These are phyloP conservation scores for Ormyrus rosae DNA, from an alignment of 2,888 invertebrate genomes.

Conservation along the genomic window DNA sequence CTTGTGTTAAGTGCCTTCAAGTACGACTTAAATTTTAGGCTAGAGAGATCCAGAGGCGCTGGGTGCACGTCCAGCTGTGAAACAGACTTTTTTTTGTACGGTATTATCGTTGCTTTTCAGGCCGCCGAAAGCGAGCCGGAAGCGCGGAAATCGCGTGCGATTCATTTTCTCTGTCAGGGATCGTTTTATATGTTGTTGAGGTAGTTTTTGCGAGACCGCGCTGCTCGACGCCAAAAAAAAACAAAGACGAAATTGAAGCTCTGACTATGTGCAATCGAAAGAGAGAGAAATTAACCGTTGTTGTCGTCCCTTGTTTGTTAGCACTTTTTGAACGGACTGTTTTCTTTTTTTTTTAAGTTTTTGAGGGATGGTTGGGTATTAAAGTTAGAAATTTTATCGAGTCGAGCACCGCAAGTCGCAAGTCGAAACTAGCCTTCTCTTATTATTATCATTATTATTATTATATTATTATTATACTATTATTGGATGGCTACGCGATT, in stretches of 20 bases:
- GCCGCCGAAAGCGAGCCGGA: conserved; percentile 59
- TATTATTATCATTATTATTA: too few relatives aligned
- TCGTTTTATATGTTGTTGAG: neutral
- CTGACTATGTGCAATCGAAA: conserved; percentile 25
- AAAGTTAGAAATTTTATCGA: conserved; percentile 24
- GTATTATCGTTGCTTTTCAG: conserved; percentile 65
- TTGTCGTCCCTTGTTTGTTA: conserved; percentile 20
- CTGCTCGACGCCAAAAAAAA: too few relatives aligned
- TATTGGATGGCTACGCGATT: neutral
- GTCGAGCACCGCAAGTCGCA: neutral
- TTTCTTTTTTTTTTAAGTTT: neutral
- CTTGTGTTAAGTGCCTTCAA: conserved; percentile 76
- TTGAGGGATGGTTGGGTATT: conserved; percentile 14
- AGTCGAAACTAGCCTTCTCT: neutral
- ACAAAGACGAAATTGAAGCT: neutral
- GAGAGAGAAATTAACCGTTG: conserved; percentile 6
- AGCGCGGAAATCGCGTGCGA: conserved; percentile 44
- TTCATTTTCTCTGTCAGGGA: neutral
- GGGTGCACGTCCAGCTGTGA: conserved; percentile 72
- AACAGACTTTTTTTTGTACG: conserved; percentile 67
- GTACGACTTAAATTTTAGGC: conserved; percentile 75
- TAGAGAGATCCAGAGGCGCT: conserved; percentile 72
- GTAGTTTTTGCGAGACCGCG: too few relatives aligned
- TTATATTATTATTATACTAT: too few relatives aligned
- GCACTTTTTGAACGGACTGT: too few relatives aligned